Base-by-base conservation (phyloP, 2,797 vertebrate genomes). In the Acanthiza pusilla region DNA sequence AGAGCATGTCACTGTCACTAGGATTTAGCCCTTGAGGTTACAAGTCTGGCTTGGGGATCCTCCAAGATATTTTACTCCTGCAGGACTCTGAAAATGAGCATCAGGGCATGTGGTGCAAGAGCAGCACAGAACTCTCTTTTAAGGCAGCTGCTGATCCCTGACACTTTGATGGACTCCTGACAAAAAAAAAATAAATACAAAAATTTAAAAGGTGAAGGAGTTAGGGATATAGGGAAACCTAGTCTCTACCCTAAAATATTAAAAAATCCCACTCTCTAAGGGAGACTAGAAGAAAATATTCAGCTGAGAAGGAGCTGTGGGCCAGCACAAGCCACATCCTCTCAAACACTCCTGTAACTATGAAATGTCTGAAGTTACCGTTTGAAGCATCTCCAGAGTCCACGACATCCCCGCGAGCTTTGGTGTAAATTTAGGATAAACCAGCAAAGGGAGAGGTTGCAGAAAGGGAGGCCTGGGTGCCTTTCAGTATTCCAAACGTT, bases 291-390 rank as follows among this genome's bases (percentile, higher is more conserved):
- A 15, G 48, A 66, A 76, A 83, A 26, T 11, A 57, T 7, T 67
- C 2, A 3, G 2, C 57, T 81, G 57, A 12, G 11, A 53, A 83
- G 18, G 58, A 68, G 47, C 76, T 75, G 38, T 27, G 84, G 40
- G 27, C 34, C 81, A 68, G 78, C 40, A 43, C n/a, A 40, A 75
- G 14, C 34, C 58, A n/a, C 42, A n/a, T 4, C 1, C 18, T 48
- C 22, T 32, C 20, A 63, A 73, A 4, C 53, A 4, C 7, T 57
- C 45, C 73, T 67, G 19, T 20, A 14, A 16, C 26, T 10, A 2
- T 1, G 0, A 19, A 40, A 18, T 1, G 8, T 26, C 54, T 34
- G 63, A 36, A 90, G 55, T 73, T 48, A 20, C 36, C 2, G 0
- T 32, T 15, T 10, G 58, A 53, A 70, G 55, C 43, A 32, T 14